These are phyloP conservation scores for Tamandua tetradactyla DNA, from an alignment of 2,797 vertebrate genomes.

Conservation along the genomic window DNA sequence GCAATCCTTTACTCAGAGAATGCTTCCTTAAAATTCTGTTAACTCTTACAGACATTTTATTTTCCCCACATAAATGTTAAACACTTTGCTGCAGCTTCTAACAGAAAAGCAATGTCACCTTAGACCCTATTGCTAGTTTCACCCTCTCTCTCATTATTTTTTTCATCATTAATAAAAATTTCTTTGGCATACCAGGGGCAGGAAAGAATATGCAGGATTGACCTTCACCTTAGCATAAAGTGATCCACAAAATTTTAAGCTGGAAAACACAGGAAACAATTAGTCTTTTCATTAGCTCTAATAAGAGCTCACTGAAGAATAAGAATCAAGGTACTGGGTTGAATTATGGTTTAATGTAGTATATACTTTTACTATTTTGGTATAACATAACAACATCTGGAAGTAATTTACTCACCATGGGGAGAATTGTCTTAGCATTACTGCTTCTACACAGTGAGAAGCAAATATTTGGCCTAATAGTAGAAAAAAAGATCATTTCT, in stretches of 20 bases:
- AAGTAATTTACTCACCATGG: slow-evolving; percentile 39
- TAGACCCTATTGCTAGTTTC: not conserved
- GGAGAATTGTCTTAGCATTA: slow-evolving; percentile 37
- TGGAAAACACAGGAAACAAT: not conserved
- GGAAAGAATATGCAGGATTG: not conserved
- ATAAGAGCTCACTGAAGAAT: not conserved
- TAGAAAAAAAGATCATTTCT: slow-evolving; percentile 17
- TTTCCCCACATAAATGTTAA: not conserved
- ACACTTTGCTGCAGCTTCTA: not conserved
- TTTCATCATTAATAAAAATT: not conserved
- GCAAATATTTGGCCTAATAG: slow-evolving; percentile 40
- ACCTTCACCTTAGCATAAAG: not conserved
- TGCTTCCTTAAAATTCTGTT: not conserved
- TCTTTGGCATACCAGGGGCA: not conserved
- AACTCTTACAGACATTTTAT: not conserved
- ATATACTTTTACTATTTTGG: slow-evolving; percentile 14
- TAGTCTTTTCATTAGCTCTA: slow-evolving; percentile 18
- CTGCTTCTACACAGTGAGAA: slow-evolving; percentile 1
- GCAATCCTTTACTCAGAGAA: not conserved
- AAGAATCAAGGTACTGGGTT: not conserved
- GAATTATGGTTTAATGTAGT: not conserved
- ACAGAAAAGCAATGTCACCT: not conserved
- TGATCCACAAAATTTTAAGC: not conserved
- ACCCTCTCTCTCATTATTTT: not conserved
- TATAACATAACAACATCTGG: too few relatives aligned